Evolutionary conservation across 1,140 invertebrate species (phyloP).

Genomic region (Battus philenor): DNA sequence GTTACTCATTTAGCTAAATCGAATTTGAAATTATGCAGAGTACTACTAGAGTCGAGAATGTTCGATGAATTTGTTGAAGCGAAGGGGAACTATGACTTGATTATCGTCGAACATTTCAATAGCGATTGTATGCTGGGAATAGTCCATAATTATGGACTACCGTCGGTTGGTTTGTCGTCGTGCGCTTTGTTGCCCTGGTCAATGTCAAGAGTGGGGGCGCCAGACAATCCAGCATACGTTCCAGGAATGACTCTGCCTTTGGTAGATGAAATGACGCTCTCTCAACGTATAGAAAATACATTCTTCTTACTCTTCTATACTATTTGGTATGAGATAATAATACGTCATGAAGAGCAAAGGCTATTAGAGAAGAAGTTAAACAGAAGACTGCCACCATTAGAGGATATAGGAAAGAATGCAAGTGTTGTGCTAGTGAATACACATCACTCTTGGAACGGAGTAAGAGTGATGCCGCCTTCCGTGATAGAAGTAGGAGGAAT

Average conservation of each 20-base stretch:
- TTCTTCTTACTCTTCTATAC: slow-evolving; percentile 56
- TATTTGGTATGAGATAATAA: slow-evolving; percentile 26
- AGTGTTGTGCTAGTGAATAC: slow-evolving; percentile 35
- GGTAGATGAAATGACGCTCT: slow-evolving; percentile 44
- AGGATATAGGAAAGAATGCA: slow-evolving; percentile 27
- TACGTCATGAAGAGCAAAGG: slow-evolving; percentile 29
- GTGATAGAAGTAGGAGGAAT: slow-evolving; percentile 39
- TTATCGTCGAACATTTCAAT: slow-evolving; percentile 81
- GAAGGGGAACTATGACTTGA: slow-evolving; percentile 77
- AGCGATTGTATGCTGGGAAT: slow-evolving; percentile 80
- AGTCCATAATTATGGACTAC: slow-evolving; percentile 77
- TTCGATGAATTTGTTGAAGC: slow-evolving; percentile 63
- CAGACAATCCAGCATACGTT: slow-evolving; percentile 74
- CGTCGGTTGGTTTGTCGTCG: slow-evolving; percentile 77
- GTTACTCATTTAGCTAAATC: slow-evolving; percentile 17
- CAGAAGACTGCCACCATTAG: slow-evolving; percentile 18
- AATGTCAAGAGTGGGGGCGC: slow-evolving; percentile 66
- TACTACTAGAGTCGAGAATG: slow-evolving; percentile 49
- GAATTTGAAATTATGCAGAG: slow-evolving; percentile 27
- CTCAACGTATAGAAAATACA: slow-evolving; percentile 73
- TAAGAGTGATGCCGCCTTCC: slow-evolving; percentile 23
- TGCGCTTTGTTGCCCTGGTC: slow-evolving; percentile 76
- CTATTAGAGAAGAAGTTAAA: slow-evolving; percentile 28
- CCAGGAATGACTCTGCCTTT: slow-evolving; percentile 49
- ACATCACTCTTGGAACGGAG: slow-evolving; percentile 27